Evolutionary conservation across 2,113 vertebrate genomes (phyloP), one percentile per base, ranked within the genome.

Genomic region (Aegithalos caudatus): DNA sequence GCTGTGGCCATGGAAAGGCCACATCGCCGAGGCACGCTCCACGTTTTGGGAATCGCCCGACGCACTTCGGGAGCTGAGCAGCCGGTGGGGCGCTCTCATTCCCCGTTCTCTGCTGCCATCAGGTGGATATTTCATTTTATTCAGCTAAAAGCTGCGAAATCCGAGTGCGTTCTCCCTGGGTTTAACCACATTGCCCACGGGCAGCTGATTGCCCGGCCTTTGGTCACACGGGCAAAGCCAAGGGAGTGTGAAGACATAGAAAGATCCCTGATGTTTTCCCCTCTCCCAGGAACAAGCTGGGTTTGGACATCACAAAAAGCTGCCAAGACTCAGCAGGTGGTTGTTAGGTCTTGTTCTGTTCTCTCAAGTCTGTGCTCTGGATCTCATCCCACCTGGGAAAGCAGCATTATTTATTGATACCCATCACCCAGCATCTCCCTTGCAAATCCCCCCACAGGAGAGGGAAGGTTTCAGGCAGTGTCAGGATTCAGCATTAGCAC

Each of bases 71-170:
- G 27, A 45, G 1, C 17, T 1, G 51, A 35, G n/a, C 2, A 10
- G 35, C 6, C 28, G 22, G 24, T 8, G 0, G 3, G 31, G 25
- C 11, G 27, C 23, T 29, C 38, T 24, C 79, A 95, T 95, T 95
- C 65, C 42, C 31, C 2, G 81, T 95, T 91, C 90, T 97, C 91
- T 97, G 96, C 96, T 95, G 91, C 94, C 96, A 95, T 88, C 97
- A 23, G 77, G 97, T 97, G 97, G 97, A 79, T 60, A 1, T 28
- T 81, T 67, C 19, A 6, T 35, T 90, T 64, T 33, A 27, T 80
- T 79, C 87, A 56, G 14, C 14, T 13, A 17, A 38, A 58, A 40
- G 25, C 28, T 31, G 58, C 2, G 14, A 28, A 56, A 65, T 35
- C 47, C 18, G 4, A 2, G 3, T 0, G 5, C 3, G 1, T 71